Evolutionary conservation across 1,140 invertebrate genomes (phyloP).

Genomic region (Acromyrmex heyeri): DNA sequence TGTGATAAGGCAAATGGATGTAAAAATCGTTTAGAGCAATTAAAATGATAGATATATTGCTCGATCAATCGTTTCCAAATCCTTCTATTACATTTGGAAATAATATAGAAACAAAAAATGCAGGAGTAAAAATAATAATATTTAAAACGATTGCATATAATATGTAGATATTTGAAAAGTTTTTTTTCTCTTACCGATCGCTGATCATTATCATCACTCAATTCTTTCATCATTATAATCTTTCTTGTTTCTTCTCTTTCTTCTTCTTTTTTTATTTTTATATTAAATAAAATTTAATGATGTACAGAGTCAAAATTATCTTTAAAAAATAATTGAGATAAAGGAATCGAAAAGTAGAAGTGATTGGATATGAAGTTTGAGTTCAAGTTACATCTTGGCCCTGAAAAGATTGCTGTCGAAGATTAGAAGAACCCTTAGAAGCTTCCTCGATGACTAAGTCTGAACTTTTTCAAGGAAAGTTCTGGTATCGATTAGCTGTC

Average conservation of each 20-base stretch:
- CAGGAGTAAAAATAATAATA: background rate
- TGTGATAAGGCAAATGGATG: background rate
- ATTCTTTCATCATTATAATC: background rate
- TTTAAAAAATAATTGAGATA: constrained; percentile 37
- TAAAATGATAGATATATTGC: background rate
- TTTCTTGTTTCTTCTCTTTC: background rate
- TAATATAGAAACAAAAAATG: background rate
- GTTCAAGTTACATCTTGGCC: constrained; percentile 54
- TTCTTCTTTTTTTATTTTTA: background rate
- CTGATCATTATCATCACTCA: background rate
- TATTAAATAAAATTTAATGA: constrained; percentile 30
- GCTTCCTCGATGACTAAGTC: constrained; percentile 77
- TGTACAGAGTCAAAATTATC: constrained; percentile 27
- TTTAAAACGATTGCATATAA: background rate
- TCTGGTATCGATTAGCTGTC: constrained; percentile 74
- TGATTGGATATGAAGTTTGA: constrained; percentile 63
- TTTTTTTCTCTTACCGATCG: background rate
- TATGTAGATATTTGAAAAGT: background rate
- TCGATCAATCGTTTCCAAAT: background rate
- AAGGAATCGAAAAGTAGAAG: constrained; percentile 34
- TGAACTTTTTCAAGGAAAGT: constrained; percentile 62
- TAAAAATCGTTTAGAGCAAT: background rate
- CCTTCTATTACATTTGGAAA: background rate
- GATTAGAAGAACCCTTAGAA: constrained; percentile 77
- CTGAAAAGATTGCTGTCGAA: background rate